Evolutionary conservation across 2,113 vertebrate species (phyloP).

Genomic region (Petroica traversi): DNA sequence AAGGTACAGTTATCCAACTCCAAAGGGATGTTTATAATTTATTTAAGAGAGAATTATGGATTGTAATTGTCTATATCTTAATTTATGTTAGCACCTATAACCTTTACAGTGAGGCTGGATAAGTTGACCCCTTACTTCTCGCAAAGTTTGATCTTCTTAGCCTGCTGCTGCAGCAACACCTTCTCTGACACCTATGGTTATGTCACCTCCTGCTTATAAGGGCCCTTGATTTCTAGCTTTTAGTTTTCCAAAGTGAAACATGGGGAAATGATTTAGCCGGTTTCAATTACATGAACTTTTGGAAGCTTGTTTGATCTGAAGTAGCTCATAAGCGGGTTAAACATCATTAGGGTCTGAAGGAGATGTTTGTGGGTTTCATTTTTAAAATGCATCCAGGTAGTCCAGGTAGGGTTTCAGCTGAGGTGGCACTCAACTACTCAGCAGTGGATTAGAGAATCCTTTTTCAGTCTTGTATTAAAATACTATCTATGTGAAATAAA

Average conservation of each 20-base stretch:
- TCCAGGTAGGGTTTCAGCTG: neutral
- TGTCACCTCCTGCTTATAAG: neutral
- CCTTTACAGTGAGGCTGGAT: neutral
- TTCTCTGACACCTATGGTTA: neutral
- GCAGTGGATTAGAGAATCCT: neutral
- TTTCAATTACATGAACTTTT: neutral
- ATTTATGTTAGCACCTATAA: neutral
- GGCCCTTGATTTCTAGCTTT: neutral
- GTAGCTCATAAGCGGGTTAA: neutral
- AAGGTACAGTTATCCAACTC: neutral
- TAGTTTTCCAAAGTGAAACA: neutral
- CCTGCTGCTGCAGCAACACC: neutral
- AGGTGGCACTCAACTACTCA: neutral
- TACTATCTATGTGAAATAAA: neutral
- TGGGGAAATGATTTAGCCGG: neutral
- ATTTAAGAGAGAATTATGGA: neutral
- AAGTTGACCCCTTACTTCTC: neutral
- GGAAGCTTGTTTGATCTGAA: neutral
- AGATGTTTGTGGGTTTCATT: neutral
- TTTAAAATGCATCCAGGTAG: neutral
- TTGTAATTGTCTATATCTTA: neutral
- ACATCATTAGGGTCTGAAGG: neutral
- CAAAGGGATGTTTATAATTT: neutral
- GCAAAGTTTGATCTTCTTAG: neutral
- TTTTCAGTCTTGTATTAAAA: neutral